Evolutionary conservation across 2,888 invertebrate genomes (phyloP).

Genomic region (Drosophila tanythrix): DNA sequence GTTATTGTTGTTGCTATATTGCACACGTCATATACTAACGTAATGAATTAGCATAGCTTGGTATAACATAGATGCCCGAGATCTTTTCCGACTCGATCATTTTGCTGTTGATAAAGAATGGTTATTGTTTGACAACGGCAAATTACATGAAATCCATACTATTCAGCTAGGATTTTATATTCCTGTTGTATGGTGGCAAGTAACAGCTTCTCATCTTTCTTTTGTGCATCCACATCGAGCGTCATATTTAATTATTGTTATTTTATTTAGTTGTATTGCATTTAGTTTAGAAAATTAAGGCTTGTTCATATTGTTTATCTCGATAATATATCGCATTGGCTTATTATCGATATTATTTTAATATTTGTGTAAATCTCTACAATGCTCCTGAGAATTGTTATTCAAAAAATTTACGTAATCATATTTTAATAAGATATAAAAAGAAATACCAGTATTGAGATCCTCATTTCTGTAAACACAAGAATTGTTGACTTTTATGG

Average conservation of each 20-base stretch:
- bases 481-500: neutral
- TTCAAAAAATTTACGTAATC: neutral
- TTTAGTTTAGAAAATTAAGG: neutral
- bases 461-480: neutral
- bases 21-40: constrained; percentile 86
- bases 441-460: neutral
- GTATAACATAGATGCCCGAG: constrained; percentile 96
- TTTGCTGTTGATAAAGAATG: constrained; percentile 86
- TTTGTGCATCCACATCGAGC: constrained; percentile 73
- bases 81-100: constrained; percentile 93
- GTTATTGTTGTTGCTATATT: neutral
- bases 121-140: constrained; percentile 10
- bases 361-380: neutral
- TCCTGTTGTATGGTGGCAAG: constrained; percentile 93
- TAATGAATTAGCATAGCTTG: constrained; percentile 93
- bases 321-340: constrained; percentile 9
- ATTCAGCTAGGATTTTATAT: constrained; percentile 95
- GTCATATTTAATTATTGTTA: constrained; percentile 75
- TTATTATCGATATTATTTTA: constrained; percentile 6
- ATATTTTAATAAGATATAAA: neutral
- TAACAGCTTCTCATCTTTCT: constrained; percentile 87
- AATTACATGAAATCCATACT: constrained; percentile 87
- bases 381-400: neutral
- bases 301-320: constrained; percentile 10
- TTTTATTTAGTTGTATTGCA: neutral